phyloP scores from a whole-genome alignment of 2,113 vertebrate genomes.

The Dinomys branickii region DNA sequence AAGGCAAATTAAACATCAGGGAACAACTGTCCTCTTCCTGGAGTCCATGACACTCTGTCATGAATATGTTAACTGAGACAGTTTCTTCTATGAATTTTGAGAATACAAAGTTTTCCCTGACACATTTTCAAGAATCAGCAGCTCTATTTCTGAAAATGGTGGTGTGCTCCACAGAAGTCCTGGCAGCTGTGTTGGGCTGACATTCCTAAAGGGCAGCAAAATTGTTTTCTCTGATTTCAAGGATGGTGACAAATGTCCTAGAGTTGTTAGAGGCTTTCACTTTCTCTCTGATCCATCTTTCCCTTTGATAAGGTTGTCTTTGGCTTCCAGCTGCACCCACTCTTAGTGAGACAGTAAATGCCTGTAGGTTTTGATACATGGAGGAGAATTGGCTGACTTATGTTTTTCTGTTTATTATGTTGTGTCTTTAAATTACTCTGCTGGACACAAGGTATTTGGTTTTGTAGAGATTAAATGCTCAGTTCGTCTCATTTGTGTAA shows the following conservation, averaged over 20 bases:
- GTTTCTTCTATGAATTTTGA: background rate
- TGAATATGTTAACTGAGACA: background rate
- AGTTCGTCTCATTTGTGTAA: background rate
- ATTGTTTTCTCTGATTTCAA: slow-evolving; percentile 29
- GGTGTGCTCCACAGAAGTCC: background rate
- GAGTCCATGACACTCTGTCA: background rate
- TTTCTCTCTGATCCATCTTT: background rate
- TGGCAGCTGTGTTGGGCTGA: background rate
- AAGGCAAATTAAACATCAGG: background rate
- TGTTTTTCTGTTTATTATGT: background rate
- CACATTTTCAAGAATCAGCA: background rate
- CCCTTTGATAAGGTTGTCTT: background rate
- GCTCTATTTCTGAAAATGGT: background rate
- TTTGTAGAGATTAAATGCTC: slow-evolving; percentile 1
- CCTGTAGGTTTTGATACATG: background rate
- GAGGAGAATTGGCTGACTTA: background rate
- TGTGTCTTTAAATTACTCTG: slow-evolving; percentile 31
- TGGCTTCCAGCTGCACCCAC: background rate
- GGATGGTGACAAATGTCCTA: background rate
- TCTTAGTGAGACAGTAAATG: background rate
- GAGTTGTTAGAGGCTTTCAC: background rate
- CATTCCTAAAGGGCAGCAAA: background rate
- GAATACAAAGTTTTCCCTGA: background rate
- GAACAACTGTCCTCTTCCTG: background rate
- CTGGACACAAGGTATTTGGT: background rate